Conservation (phyloP, 2,113 vertebrate species). For the Dendrocopos noguchii region DNA sequence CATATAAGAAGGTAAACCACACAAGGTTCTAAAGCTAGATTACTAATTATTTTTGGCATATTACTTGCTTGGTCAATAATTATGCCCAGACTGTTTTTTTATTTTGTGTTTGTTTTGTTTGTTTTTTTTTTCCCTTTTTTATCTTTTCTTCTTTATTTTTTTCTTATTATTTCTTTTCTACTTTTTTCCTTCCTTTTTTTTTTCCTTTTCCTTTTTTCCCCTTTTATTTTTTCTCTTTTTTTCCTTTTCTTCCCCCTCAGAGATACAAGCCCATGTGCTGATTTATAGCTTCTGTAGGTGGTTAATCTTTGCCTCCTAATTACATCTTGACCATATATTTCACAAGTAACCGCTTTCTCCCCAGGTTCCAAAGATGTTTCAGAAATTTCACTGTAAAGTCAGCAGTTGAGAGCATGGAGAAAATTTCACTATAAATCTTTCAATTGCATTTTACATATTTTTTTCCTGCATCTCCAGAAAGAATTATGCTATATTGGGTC, state of each 20-base stretch:
- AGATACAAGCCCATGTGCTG: neutral
- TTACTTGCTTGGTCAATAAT: neutral
- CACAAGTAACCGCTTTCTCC: constrained; percentile 38
- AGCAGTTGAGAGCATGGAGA: neutral
- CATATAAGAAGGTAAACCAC: neutral
- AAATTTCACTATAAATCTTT: constrained; percentile 43
- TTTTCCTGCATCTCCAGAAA: neutral
- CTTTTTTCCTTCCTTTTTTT: no score
- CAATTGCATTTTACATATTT: constrained; percentile 10
- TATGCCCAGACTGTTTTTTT: constrained; percentile 17
- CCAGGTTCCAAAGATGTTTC: constrained; percentile 10
- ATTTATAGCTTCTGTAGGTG: constrained; percentile 25
- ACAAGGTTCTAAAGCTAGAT: neutral
- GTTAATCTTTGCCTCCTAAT: constrained; percentile 49
- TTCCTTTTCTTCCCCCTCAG: neutral
- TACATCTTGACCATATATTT: constrained; percentile 38
- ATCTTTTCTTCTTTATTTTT: no score
- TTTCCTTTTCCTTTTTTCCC: no score
- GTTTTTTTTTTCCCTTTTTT: no score
- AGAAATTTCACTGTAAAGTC: constrained; percentile 30
- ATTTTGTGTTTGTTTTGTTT: no score
- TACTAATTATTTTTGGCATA: constrained; percentile 25
- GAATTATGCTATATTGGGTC: constrained; percentile 12
- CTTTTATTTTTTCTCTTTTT: no score
- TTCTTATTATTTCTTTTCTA: no score